Base-by-base conservation (phyloP, 2,797 vertebrate genomes). In the Fratercula arctica region DNA sequence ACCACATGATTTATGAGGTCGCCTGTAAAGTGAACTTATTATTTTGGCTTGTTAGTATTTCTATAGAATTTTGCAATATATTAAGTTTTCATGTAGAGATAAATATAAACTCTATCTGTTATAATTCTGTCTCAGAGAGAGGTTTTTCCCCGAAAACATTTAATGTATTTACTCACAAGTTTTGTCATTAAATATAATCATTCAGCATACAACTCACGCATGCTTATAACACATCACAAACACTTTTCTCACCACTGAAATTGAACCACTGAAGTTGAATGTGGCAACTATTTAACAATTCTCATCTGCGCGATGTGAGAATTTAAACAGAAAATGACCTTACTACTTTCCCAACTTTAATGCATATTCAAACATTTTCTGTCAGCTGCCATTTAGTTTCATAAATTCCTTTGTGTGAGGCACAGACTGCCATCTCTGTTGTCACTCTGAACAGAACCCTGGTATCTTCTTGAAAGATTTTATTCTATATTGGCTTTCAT, bases 281-380 rank as follows among this genome's bases (percentile, higher is more conserved):
- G 61, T 69, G 57, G 76, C 75, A 93, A 78, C 75, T 95, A 39
- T 73, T 95, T 95, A 87, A 87, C 84, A 92, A 69, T 87, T 93
- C 73, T 93, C 43, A 45, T 83, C 86, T 81, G 69, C 56, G 50
- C 53, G 74, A 66, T 8, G 53, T 80, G 93, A 95, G 80, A 88
- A 48, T 95, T 97, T 90, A 88, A 97, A 95, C 87, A 94, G 83
- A 70, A 90, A 86, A 63, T 85, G 80, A 66, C 78, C 86, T 91
- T 91, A 82, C 37, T 77, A 25, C 60, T 83, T 90, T 41, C 68
- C 37, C 28, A 61, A 48, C 21, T 89, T 93, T 64, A 60, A 89
- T 87, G 19, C 64, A 89, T 93, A 94, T 94, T 92, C 80, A 92
- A 90, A 75, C 48, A 66, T 61, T 90, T 94, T 74, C 72, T 39